Base-by-base conservation (phyloP, 2,113 vertebrate species). In the Oplegnathus fasciatus region DNA sequence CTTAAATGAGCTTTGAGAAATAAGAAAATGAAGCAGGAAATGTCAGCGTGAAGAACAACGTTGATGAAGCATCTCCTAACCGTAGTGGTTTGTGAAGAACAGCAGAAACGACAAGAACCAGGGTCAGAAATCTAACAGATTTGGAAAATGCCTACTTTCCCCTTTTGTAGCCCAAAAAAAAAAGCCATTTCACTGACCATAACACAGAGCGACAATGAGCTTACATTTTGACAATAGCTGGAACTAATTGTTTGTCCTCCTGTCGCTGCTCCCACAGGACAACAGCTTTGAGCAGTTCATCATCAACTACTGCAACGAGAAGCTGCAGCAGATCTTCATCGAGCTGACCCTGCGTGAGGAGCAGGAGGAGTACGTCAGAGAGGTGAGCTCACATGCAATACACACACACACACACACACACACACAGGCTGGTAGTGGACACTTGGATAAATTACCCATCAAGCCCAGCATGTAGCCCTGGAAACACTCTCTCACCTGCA, bases 281-380 rank as follows among this genome's bases (percentile, higher is more conserved):
- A 99, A 99, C 95, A 99, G 98, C 93, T 99, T 99, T 85, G 98
- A 99, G 92, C 98, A 99, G 91, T 99, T 99, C 91, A 99, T 99
- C 90, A 99, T 99, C 93, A 99, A 99, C 94, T 99, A 99, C 89
- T 99, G 98, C 90, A 99, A 99, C 40, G 98, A 99, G 94, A 99
- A 99, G 90, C 89, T 99, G 81, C 98, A 99, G 89, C 98, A 99
- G 94, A 99, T 99, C 94, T 99, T 99, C 96, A 99, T 99, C 42
- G 98, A 99, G 86, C 95, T 99, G 8, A 99, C 98, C 8, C 94
- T 99, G 75, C 98, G 97, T 24, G 98, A 99, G 88, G 98, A 99
- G 83, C 98, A 99, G 93, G 98, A 99, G 86, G 98, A 99, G 26
- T 99, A 99, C 78, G 79, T 99, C 82, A 94, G 98, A 91, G 98